A percentile compares a stretch with the other conserved stretches of the same genome.
Evolutionary conservation across 2,888 invertebrate genomes (phyloP).

Genomic region (Gibbula magus): DNA sequence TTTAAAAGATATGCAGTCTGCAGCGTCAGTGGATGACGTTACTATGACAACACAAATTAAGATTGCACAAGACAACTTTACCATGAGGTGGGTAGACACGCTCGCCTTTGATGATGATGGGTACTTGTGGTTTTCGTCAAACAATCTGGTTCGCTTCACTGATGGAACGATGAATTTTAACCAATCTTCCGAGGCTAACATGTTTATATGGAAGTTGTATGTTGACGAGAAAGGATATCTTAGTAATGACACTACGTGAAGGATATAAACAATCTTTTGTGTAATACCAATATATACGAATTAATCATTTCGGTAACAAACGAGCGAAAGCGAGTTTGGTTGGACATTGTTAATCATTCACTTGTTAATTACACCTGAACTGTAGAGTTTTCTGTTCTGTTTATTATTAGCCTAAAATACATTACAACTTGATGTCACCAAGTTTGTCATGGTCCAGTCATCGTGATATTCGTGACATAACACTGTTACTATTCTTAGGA

Average conservation of each 20-base stretch:
- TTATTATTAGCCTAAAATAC: too few relatives aligned
- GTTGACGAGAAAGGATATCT: conserved; percentile 37
- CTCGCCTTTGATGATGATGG: conserved; percentile 55
- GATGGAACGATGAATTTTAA: conserved; percentile 27
- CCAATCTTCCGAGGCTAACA: background rate
- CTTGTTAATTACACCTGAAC: too few relatives aligned
- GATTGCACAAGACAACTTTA: conserved; percentile 30
- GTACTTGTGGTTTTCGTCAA: conserved; percentile 62
- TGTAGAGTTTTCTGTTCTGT: too few relatives aligned
- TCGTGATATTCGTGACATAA: too few relatives aligned
- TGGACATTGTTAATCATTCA: too few relatives aligned
- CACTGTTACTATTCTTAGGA: too few relatives aligned
- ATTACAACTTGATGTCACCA: too few relatives aligned
- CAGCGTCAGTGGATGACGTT: conserved; percentile 37
- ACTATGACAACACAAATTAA: conserved; percentile 36
- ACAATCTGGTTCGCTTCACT: conserved; percentile 48
- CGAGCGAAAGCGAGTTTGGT: too few relatives aligned
- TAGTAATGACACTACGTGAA: background rate
- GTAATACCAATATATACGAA: too few relatives aligned
- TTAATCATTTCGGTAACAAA: too few relatives aligned
- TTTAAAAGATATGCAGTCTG: conserved; percentile 35
- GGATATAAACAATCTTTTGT: too few relatives aligned
- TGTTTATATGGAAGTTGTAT: conserved; percentile 43
- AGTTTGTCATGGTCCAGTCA: too few relatives aligned
- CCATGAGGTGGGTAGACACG: conserved; percentile 62